Evolutionary conservation across 2,888 invertebrate genomes (phyloP), one percentile per base, ranked within the genome.

Genomic region (Portevinia maculata): DNA sequence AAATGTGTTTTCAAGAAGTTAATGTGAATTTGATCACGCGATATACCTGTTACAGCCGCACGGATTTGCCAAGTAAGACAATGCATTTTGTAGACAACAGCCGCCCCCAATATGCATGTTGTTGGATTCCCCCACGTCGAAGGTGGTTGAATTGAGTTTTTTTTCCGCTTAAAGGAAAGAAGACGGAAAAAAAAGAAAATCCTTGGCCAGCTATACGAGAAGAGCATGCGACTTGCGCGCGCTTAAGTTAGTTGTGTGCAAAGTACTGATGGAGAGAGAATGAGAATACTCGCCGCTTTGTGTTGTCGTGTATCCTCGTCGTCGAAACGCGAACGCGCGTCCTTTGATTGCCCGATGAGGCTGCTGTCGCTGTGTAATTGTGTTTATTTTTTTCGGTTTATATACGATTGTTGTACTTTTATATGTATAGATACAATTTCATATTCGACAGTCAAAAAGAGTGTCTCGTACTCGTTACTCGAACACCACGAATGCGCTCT

Each of bases 251-350:
- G 78, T 78, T 83, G 83, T 78, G 83, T 76, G 70, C 55, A 78
- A 83, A 83, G 83, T 83, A 78, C 83, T 76, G 76, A 67, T 78
- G 71, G 71, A 78, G 76, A 83, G 78, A 83, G 78, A 78, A 83
- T 83, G 83, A 76, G 83, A 83, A 55, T 59, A 67, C 60, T 71
- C 53, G 83, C 55, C 71, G 81, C 71, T 81, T 76, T 81, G 81
- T 83, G 69, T 76, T 39, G 76, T 83, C 71, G 83, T 76, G 76
- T 73, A 60, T 83, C 83, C 83, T 83, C 76, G 44, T 44, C 44
- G 78, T 71, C 48, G 71, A 76, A 71, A 81, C 62, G 70, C 65
- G 71, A 78, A 83, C 83, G 83, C 83, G 83, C 83, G 65, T 83
- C 83, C 78, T 83, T 83, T 76, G 70, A 65, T 69, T 73, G 39